A percentile compares a stretch with the other conserved stretches of the same genome.
Evolutionary conservation across 2,113 vertebrate genomes (phyloP).

Genomic region (Urocitellus parryii): DNA sequence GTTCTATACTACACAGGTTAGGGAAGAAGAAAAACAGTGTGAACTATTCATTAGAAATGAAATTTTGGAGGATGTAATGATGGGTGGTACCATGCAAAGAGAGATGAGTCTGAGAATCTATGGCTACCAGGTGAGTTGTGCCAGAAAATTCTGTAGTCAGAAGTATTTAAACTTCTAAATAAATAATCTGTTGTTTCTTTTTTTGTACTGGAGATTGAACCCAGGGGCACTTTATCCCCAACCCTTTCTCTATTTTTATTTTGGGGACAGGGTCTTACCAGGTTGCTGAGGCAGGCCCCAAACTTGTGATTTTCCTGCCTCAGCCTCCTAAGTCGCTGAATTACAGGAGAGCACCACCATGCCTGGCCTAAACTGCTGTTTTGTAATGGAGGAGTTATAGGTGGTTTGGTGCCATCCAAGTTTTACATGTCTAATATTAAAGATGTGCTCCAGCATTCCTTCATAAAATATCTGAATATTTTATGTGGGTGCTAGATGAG

Average conservation of each 20-base stretch:
- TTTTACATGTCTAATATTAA: conserved; percentile 2
- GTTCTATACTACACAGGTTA: neutral
- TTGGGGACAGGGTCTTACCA: no score
- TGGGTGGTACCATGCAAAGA: neutral
- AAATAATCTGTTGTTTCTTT: neutral
- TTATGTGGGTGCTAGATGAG: neutral
- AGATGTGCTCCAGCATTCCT: conserved; percentile 15
- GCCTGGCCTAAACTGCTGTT: neutral
- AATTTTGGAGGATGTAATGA: conserved; percentile 51
- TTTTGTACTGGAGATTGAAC: no score
- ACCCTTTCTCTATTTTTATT: neutral
- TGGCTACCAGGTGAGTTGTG: neutral
- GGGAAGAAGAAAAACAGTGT: neutral
- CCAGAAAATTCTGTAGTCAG: neutral
- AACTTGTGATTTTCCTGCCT: no score
- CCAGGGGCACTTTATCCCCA: no score
- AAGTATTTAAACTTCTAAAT: conserved; percentile 1
- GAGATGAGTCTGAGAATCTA: neutral
- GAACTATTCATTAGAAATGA: neutral
- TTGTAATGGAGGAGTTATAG: neutral
- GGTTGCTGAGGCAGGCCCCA: no score
- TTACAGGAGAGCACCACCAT: no score
- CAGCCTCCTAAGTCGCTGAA: no score
- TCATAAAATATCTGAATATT: neutral
- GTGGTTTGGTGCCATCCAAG: neutral